Percentiles rank a stretch among this genome's conserved stretches.
These are phyloP conservation scores for Tachina lurida DNA, from an alignment of 2,888 invertebrate species.

Conservation along the genomic window DNA sequence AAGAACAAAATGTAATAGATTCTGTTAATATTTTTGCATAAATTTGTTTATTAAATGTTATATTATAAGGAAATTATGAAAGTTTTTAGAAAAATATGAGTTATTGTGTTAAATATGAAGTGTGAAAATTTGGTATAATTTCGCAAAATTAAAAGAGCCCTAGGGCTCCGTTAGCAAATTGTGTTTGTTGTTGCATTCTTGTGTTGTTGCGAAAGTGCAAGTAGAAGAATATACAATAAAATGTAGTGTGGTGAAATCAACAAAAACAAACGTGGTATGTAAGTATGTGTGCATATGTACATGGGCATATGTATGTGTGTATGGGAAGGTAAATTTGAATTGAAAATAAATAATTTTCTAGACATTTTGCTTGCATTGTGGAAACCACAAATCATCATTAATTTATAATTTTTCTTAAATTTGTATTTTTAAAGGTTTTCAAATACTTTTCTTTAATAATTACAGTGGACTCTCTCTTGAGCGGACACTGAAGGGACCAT, in stretches of 20 bases:
- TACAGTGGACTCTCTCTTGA: no score
- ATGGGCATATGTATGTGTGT: no score
- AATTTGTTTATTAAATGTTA: slow-evolving; percentile 11
- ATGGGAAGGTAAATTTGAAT: no score
- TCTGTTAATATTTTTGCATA: slow-evolving; percentile 14
- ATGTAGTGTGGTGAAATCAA: not conserved
- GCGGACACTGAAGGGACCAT: no score
- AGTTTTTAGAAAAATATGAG: not conserved
- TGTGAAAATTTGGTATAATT: not conserved
- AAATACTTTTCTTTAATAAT: no score
- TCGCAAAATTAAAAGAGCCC: not conserved
- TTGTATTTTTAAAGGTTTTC: no score
- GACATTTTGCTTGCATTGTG: no score
- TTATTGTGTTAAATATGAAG: not conserved
- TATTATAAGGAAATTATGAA: not conserved
- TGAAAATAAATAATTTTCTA: no score
- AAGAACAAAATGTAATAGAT: not conserved
- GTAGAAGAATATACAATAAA: not conserved
- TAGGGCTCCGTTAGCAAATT: slow-evolving; percentile 1
- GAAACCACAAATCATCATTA: no score
- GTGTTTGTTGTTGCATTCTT: not conserved
- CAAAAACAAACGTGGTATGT: not conserved
- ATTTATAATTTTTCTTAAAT: no score
- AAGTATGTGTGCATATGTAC: not conserved
- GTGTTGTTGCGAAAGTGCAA: not conserved